Percentiles rank a stretch among this genome's conserved stretches.
phyloP scores from a whole-genome alignment of 1,140 invertebrate species.

The Hirudo medicinalis region DNA sequence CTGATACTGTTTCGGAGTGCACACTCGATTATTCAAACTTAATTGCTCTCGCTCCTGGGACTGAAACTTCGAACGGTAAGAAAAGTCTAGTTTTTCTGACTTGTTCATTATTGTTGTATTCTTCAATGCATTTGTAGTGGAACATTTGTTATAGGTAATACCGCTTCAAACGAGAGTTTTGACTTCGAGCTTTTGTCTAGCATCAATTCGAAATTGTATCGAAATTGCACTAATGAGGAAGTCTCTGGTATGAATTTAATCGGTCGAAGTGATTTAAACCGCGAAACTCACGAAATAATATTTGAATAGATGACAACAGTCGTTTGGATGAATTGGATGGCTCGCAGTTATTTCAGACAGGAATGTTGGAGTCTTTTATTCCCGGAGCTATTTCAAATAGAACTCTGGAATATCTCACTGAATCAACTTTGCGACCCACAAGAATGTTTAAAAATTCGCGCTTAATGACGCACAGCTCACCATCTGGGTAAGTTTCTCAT shows the following conservation, averaged over 20 bases:
- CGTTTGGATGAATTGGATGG: not conserved
- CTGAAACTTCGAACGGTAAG: too few species aligned
- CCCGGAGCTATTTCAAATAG: constrained; percentile 23
- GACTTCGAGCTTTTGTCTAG: not conserved
- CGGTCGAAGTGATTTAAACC: not conserved
- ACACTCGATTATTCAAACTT: too few species aligned
- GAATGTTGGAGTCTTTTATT: constrained; percentile 17
- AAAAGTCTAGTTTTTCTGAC: too few species aligned
- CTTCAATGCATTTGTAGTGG: too few species aligned
- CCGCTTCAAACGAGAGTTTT: too few species aligned
- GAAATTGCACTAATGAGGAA: not conserved
- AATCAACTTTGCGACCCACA: constrained; percentile 14
- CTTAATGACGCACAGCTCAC: not conserved
- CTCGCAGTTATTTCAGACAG: not conserved
- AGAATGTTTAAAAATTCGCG: constrained; percentile 8
- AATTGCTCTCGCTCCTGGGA: too few species aligned
- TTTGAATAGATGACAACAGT: not conserved
- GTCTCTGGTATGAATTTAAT: not conserved
- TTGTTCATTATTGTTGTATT: too few species aligned
- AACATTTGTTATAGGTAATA: too few species aligned
- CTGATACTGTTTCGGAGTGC: too few species aligned
- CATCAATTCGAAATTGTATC: not conserved
- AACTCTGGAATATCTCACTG: constrained; percentile 21
- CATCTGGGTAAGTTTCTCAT: not conserved
- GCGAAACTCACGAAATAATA: not conserved